Conservation (phyloP, 2,888 invertebrate genomes). For the Amphipoea lucens region DNA sequence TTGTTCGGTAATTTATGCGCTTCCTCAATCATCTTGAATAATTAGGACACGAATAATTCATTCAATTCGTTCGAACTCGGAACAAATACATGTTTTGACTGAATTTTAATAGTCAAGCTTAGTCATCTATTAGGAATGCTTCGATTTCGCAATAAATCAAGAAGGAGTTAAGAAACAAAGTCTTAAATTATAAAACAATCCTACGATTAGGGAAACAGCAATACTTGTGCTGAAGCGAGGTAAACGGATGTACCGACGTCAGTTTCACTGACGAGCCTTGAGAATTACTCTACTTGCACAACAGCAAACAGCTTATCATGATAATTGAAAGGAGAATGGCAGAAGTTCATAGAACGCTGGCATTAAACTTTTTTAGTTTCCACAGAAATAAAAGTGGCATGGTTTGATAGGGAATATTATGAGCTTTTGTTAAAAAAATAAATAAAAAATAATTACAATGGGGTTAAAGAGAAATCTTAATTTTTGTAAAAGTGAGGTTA, state of each 20-base stretch:
- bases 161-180: not conserved
- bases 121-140: slow-evolving; percentile 35
- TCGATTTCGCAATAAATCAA: slow-evolving; percentile 20
- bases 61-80: slow-evolving; percentile 42
- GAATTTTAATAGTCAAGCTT: slow-evolving; percentile 30
- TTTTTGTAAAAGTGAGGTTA: too few relatives aligned
- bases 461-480: too few relatives aligned
- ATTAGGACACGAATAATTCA: slow-evolving; percentile 67
- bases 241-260: slow-evolving; percentile 80
- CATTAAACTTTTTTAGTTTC: too few relatives aligned
- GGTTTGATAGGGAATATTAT: too few relatives aligned
- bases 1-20: slow-evolving; percentile 75
- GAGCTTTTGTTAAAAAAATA: too few relatives aligned
- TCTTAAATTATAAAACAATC: slow-evolving; percentile 47
- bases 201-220: slow-evolving; percentile 70
- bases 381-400: too few relatives aligned
- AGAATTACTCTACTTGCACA: slow-evolving; percentile 76
- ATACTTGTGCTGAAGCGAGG: slow-evolving; percentile 73
- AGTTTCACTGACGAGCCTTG: slow-evolving; percentile 84
- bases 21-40: slow-evolving; percentile 81
- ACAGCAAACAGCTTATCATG: slow-evolving; percentile 63
- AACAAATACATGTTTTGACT: slow-evolving; percentile 31
- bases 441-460: too few relatives aligned
- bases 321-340: slow-evolving; percentile 54
- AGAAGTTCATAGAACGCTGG: too few relatives aligned